Percentiles rank a stretch among this genome's conserved stretches.
Conservation (phyloP, 2,113 vertebrate genomes). For the Coregonus clupeaformis region DNA sequence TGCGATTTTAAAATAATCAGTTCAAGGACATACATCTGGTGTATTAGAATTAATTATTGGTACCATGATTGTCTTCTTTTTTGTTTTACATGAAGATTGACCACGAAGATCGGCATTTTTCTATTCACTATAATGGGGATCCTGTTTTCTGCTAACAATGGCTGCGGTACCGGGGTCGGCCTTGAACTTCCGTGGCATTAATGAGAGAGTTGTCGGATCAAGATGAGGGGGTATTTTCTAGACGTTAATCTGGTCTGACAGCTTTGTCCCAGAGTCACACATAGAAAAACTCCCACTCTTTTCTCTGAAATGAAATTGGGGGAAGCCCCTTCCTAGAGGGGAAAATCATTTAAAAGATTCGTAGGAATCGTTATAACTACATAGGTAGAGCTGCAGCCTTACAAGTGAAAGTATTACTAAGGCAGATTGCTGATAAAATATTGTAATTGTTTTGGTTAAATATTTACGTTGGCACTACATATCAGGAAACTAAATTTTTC, state of each 20-base stretch:
- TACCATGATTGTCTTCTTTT: no score
- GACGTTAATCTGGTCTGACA: background rate
- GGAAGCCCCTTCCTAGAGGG: slow-evolving; percentile 12
- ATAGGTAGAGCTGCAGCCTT: slow-evolving; percentile 12
- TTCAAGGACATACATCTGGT: no score
- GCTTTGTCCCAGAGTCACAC: slow-evolving; percentile 7
- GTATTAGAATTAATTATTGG: no score
- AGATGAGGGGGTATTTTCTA: background rate
- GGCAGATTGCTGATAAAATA: background rate
- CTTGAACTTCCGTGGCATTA: no score
- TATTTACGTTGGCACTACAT: no score
- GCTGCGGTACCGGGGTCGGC: no score
- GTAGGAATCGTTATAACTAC: slow-evolving; percentile 47
- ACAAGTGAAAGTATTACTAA: background rate
- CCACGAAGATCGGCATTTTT: no score
- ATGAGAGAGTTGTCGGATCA: background rate
- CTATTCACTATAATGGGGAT: no score
- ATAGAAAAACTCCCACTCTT: background rate
- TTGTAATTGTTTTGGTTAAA: background rate
- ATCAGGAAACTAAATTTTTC: no score
- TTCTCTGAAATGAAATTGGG: background rate
- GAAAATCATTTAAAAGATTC: slow-evolving; percentile 40
- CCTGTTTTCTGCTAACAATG: no score
- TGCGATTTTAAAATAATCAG: no score
- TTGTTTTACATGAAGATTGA: no score